Evolutionary conservation across 2,888 invertebrate species (phyloP).

Genomic region (Oasisia sp.): DNA sequence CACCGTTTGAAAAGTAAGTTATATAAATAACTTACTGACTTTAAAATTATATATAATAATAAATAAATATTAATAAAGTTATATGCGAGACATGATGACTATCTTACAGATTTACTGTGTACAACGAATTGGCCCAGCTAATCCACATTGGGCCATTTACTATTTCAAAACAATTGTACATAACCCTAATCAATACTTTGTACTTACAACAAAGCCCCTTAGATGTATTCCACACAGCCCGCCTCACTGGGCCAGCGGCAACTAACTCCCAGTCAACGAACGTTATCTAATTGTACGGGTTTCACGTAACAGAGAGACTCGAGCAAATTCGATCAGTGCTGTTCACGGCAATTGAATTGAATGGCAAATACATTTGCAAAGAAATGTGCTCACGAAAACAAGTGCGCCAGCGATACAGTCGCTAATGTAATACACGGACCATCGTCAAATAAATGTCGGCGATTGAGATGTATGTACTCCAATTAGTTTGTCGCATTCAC

Average conservation of each 20-base stretch:
- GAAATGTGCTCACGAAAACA: background rate
- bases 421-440: background rate
- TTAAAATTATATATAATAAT: no score
- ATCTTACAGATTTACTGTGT: no score
- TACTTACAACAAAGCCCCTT: no score
- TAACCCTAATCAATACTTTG: background rate
- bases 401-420: background rate
- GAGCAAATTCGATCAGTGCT: background rate
- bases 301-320: background rate
- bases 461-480: background rate
- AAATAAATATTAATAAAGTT: no score
- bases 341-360: constrained; percentile 10
- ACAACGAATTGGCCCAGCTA: no score
- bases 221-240: background rate
- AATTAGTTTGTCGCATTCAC: background rate
- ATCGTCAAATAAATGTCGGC: background rate
- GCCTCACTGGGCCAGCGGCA: background rate
- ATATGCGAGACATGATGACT: no score
- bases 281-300: background rate
- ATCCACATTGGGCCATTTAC: no score
- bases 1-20: no score
- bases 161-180: no score
- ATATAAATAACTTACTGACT: no score
- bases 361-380: background rate
- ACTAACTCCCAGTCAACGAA: background rate